Base-by-base conservation (phyloP, 2,888 invertebrate species). In the Pristionchus entomophagus region DNA sequence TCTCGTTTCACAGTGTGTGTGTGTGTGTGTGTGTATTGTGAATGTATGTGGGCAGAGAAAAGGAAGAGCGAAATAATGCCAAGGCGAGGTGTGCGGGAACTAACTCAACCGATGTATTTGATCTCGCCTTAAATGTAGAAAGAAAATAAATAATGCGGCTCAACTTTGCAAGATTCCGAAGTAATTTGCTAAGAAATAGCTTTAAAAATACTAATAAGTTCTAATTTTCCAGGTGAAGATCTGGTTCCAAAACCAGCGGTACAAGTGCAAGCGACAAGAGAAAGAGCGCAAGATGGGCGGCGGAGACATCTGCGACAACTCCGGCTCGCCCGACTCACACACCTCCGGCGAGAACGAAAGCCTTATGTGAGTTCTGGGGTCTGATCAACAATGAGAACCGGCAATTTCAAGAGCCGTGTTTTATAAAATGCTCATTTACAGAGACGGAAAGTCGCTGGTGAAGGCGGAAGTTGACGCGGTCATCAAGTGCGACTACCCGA, bases 221-320 rank as follows among this genome's bases (percentile, higher is more conserved):
- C 32, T 49, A 14, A 26, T 32, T 29, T 85, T 86, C 26, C 86
- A 86, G 86, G 86, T 86, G 45, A 86, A 86, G 73, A 86, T 86
- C 41, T 86, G 86, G 86, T 86, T 86, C 80, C 86, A 99, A 95
- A 99, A 99, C 95, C 98, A 98, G 95, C 96, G 99, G 94, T 99
- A 99, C 95, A 99, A 99, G 95, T 97, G 98, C 95, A 99, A 99
- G 95, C 95, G 98, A 92, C 97, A 98, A 94, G 97, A 97, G 77
- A 98, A 98, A 95, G 98, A 99, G 95, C 98, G 98, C 94, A 97
- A 97, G 86, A 97, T 97, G 97, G 85, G 85, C 3, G 85, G 85
- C 3, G 85, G 85, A 8, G 83, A 65, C n/a, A 65, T 65, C 49
- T 41, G 29, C 22, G 73, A 49, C 32, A 56, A 51, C 26, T n/a